Base-by-base conservation (phyloP, 2,888 invertebrate species). In the Acanthopleura granulata region DNA sequence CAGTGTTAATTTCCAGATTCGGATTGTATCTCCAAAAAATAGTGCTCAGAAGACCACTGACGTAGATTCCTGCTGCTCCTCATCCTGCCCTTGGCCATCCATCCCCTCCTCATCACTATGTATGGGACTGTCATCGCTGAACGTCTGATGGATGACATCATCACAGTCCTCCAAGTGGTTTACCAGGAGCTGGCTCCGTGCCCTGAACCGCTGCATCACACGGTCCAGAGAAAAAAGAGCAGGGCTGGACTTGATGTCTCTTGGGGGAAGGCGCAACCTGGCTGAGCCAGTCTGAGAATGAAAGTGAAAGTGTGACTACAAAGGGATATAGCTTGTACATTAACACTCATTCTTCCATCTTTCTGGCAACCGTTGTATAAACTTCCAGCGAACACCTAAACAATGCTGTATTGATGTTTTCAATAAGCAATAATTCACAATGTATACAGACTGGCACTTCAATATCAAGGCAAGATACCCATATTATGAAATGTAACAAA, bases 181-280 rank as follows among this genome's bases (percentile, higher is more conserved):
- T 6, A 88, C 85, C 61, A 90, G 79, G 66, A 90, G 79, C 84
- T 90, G 90, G 79, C 89, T 90, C 9, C 90, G 84, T 1, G 90
- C 90, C 1, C 90, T 84, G 84, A 91, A 90, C 77, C 88, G 86
- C 81, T 90, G 89, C 89, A 90, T 88, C 40, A 90, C 89, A 18
- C 89, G 83, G 72, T 91, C 90, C 80, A 90, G 76, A 0, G 90
- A 88, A 74, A 90, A 87, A 74, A 88, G 77, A 0, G 89, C 90
- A 0, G 90, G 90, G 77, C 89, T 89, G 1, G 90, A 90, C 81
- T 90, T 90, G 75, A 90, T 88, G 78, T 88, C 86, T 6, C 90
- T 83, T 0, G 85, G 85, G 11, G 86, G 84, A 9, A 87, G 87
- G 1, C 87, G 78, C 0, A 86, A 78, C 49, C 78, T 80, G 27